Evolutionary conservation across 1,140 invertebrate species (phyloP).

Genomic region (Medauroidea extradentata): DNA sequence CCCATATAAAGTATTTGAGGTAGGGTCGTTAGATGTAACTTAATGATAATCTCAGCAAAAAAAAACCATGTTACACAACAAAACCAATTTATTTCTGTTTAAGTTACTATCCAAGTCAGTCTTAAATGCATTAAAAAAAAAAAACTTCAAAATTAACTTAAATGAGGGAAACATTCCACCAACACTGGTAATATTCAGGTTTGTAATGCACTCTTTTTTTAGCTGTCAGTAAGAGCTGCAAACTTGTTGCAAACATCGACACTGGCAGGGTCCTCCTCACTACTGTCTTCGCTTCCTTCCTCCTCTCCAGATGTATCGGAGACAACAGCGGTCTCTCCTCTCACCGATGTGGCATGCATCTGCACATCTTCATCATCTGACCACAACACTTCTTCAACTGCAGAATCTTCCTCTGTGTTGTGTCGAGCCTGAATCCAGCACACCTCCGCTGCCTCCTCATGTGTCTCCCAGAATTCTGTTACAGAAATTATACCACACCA

Average conservation of each 20-base stretch:
- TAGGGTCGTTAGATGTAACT: too few species aligned
- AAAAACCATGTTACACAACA: too few species aligned
- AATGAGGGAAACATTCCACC: too few species aligned
- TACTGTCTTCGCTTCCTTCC: background rate
- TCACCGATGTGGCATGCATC: background rate
- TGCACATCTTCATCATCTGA: background rate
- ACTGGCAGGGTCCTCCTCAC: background rate
- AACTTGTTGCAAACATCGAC: background rate
- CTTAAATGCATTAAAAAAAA: too few species aligned
- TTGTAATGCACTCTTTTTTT: constrained; percentile 52
- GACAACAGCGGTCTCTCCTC: background rate
- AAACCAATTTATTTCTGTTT: too few species aligned
- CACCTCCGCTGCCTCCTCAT: background rate
- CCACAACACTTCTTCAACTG: background rate
- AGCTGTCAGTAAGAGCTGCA: constrained; percentile 11
- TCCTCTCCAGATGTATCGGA: background rate
- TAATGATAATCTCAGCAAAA: too few species aligned
- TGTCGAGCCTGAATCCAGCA: background rate
- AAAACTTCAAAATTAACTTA: too few species aligned
- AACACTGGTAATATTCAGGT: too few species aligned
- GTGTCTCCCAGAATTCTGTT: background rate
- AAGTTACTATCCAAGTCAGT: too few species aligned
- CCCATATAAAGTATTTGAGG: too few species aligned
- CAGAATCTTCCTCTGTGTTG: background rate
- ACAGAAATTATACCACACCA: background rate